phyloP scores from a whole-genome alignment of 1,140 invertebrate genomes.

The Brachionus angularis region DNA sequence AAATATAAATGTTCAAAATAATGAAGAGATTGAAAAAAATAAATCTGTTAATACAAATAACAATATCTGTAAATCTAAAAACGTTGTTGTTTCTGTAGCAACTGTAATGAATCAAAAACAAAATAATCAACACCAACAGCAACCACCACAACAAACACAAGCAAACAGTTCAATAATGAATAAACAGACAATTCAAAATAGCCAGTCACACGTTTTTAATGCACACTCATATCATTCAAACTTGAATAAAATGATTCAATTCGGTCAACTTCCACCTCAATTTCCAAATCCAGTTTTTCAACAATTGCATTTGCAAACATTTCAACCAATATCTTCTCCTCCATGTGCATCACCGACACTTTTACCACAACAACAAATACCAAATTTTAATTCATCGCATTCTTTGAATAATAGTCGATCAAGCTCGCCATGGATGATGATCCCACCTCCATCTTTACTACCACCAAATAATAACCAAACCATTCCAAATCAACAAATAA shows the following conservation, averaged over 20 bases:
- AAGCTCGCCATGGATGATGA: conserved; percentile 34
- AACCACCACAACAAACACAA: background rate
- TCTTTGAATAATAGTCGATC: conserved; percentile 34
- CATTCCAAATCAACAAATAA: background rate
- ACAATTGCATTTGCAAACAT: conserved; percentile 18
- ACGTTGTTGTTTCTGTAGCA: background rate
- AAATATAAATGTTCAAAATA: background rate
- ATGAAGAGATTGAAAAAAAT: background rate
- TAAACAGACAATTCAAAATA: too few species aligned
- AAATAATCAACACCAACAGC: background rate
- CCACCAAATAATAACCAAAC: background rate
- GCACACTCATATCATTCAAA: too few species aligned
- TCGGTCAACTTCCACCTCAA: background rate
- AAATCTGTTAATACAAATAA: background rate
- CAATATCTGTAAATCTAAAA: background rate
- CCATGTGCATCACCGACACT: conserved; percentile 1
- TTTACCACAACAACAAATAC: background rate
- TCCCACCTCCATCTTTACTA: background rate
- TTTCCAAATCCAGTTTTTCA: background rate
- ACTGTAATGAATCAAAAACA: conserved; percentile 25
- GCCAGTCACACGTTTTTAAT: too few species aligned
- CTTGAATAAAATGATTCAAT: background rate
- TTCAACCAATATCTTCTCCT: conserved; percentile 39
- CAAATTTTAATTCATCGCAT: background rate
- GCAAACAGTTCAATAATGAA: background rate